Conservation (phyloP, 1,140 invertebrate species). For the Leptestheria dahalacensis region DNA sequence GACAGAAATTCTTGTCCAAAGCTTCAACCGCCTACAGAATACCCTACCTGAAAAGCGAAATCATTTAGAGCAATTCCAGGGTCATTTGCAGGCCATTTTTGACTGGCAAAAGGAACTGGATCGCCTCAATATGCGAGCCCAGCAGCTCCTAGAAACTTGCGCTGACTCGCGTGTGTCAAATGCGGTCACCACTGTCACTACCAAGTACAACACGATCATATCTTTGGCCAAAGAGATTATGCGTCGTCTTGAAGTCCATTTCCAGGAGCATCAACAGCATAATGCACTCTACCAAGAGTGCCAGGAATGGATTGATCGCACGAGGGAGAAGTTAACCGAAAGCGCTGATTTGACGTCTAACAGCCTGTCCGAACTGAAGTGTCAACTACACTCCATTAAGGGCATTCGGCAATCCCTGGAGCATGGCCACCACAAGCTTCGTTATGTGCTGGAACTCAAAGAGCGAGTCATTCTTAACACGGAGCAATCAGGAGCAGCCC, state of each 20-base stretch:
- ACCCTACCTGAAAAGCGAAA: constrained; percentile 77
- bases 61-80: constrained; percentile 77
- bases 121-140: constrained; percentile 77
- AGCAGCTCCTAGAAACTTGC: constrained; percentile 75
- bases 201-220: constrained; percentile 82
- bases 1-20: constrained; percentile 70
- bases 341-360: constrained; percentile 40
- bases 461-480: constrained; percentile 85
- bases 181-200: constrained; percentile 80
- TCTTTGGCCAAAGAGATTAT: constrained; percentile 85
- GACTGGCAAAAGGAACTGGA: constrained; percentile 88
- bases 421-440: constrained; percentile 75
- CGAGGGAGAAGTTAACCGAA: constrained; percentile 60
- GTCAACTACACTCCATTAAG: constrained; percentile 67
- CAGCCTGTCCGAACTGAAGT: constrained; percentile 60
- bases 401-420: constrained; percentile 66
- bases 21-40: constrained; percentile 78
- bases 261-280: constrained; percentile 44
- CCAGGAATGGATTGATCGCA: constrained; percentile 76
- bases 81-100: constrained; percentile 73
- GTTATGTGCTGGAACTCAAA: constrained; percentile 76
- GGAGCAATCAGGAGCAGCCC: constrained; percentile 63
- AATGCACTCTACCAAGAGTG: constrained; percentile 78
- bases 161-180: constrained; percentile 85
- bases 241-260: constrained; percentile 73